Percentiles rank a stretch among this genome's conserved stretches.
Evolutionary conservation across 2,113 vertebrate genomes (phyloP).

Genomic region (Varanus komodoensis): DNA sequence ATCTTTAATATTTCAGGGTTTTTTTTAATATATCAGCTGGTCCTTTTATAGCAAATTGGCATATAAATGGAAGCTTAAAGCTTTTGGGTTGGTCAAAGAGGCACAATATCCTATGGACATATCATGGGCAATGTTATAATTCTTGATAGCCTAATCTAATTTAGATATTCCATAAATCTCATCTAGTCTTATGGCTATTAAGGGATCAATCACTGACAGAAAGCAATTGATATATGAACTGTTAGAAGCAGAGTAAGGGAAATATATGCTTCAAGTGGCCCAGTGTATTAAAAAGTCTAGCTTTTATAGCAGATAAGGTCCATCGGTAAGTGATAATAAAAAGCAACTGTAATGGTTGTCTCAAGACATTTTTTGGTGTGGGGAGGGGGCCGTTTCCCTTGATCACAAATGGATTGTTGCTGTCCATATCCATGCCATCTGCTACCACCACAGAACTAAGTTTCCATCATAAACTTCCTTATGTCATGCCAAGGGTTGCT

Average conservation of each 20-base stretch:
- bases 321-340: background rate
- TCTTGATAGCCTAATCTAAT: constrained; percentile 35
- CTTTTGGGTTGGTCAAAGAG: fast-evolving
- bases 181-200: constrained; percentile 19
- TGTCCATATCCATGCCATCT: background rate
- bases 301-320: constrained; percentile 14
- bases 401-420: constrained; percentile 6
- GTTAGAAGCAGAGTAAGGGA: constrained; percentile 5
- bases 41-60: constrained; percentile 21
- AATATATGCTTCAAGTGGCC: constrained; percentile 25
- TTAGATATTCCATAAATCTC: constrained; percentile 32
- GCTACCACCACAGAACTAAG: constrained; percentile 23
- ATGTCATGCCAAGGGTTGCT: constrained; percentile 7
- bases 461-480: constrained; percentile 44
- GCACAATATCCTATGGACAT: background rate
- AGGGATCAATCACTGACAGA: constrained; percentile 25
- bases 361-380: background rate
- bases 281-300: constrained; percentile 5
- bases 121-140: background rate
- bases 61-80: constrained; percentile 8
- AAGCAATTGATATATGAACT: constrained; percentile 9
- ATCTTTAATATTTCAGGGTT: constrained; percentile 49
- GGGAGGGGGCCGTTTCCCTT: background rate
- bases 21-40: constrained; percentile 49
- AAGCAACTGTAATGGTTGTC: background rate